Percentiles rank a stretch among this genome's conserved stretches.
phyloP scores from a whole-genome alignment of 2,888 invertebrate species.

The Campopleginae sp. region DNA sequence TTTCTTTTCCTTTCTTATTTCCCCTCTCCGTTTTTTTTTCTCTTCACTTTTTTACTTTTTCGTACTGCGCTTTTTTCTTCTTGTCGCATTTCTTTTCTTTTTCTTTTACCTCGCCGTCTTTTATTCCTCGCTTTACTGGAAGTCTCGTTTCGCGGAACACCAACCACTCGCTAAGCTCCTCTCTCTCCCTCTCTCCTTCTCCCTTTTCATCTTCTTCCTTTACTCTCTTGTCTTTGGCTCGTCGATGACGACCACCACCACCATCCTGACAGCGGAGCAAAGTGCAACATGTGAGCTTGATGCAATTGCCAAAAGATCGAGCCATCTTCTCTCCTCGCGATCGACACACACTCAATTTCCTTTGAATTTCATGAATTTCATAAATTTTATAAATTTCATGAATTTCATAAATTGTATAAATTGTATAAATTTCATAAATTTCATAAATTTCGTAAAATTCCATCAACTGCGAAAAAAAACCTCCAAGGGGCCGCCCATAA shows the following conservation, averaged over 20 bases:
- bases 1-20: slow-evolving; percentile 37
- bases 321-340: neutral
- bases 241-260: slow-evolving; percentile 39
- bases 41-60: slow-evolving; percentile 30
- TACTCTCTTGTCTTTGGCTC: slow-evolving; percentile 32
- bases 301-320: slow-evolving; percentile 44
- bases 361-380: no score
- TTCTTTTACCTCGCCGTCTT: slow-evolving; percentile 52
- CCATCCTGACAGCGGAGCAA: slow-evolving; percentile 10
- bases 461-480: no score
- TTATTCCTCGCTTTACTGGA: slow-evolving; percentile 66
- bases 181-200: slow-evolving; percentile 1
- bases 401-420: no score
- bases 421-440: no score
- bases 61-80: slow-evolving; percentile 36
- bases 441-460: no score
- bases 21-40: neutral
- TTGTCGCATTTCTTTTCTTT: slow-evolving; percentile 33
- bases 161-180: slow-evolving; percentile 60
- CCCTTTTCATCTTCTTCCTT: neutral
- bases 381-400: no score
- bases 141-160: slow-evolving; percentile 69
- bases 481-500: no score
- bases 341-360: neutral
- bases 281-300: slow-evolving; percentile 20